Conservation (phyloP, 2,113 vertebrate genomes). For the Phoxinus phoxinus region DNA sequence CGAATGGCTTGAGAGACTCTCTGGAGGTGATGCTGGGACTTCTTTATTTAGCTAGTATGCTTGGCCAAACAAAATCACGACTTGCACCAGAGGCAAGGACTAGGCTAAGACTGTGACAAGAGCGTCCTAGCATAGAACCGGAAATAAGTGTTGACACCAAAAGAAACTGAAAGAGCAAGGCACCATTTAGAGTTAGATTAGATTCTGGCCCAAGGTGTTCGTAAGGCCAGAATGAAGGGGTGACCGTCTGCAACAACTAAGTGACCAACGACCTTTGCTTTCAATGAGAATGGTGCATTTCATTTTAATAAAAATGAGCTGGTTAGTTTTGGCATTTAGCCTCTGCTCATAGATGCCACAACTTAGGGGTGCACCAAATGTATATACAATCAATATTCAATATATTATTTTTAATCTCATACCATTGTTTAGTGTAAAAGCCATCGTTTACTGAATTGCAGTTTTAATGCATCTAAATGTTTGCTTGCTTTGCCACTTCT, state of each 20-base stretch:
- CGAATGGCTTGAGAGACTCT: slow-evolving; percentile 4
- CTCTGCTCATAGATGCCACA: no score
- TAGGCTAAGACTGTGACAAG: neutral
- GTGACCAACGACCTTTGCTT: neutral
- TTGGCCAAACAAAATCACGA: neutral
- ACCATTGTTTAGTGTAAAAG: neutral
- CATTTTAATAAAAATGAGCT: neutral
- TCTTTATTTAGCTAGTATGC: neutral
- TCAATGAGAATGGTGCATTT: neutral
- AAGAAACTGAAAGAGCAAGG: neutral
- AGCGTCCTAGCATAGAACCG: neutral
- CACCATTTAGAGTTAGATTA: neutral
- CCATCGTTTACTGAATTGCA: neutral
- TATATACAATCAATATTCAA: neutral
- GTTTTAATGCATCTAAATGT: neutral
- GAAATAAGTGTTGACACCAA: slow-evolving; percentile 7
- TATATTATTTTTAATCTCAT: neutral
- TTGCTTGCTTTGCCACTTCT: neutral
- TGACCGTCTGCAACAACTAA: neutral
- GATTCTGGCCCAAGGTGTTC: slow-evolving; percentile 10
- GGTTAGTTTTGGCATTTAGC: neutral
- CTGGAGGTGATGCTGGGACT: neutral
- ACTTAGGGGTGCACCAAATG: no score
- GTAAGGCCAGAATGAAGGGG: neutral
- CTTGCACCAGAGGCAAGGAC: neutral